Evolutionary conservation across 1,140 invertebrate genomes (phyloP).

Genomic region (Ceratosolen solmsi): DNA sequence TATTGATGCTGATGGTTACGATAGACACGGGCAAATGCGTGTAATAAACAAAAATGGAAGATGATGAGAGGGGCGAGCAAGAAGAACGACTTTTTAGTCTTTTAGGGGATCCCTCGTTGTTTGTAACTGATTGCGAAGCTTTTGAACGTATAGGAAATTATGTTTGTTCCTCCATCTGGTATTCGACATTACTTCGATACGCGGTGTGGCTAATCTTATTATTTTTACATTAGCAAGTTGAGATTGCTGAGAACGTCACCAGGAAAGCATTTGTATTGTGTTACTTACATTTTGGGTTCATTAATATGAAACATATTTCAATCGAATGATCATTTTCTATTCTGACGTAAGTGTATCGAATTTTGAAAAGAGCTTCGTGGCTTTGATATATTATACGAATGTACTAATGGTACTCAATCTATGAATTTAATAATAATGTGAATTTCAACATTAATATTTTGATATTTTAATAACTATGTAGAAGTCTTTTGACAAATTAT

Average conservation of each 20-base stretch:
- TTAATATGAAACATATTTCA: background rate
- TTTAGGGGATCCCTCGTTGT: background rate
- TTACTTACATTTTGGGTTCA: background rate
- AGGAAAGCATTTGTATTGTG: background rate
- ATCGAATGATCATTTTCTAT: background rate
- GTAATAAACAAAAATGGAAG: conserved; percentile 24
- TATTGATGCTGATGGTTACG: too few relatives aligned
- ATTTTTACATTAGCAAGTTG: conserved; percentile 27
- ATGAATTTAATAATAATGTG: too few relatives aligned
- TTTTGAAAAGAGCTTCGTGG: background rate
- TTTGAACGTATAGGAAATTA: background rate
- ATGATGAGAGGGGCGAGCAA: conserved; percentile 11
- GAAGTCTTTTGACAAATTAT: too few relatives aligned
- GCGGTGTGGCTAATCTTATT: conserved; percentile 27
- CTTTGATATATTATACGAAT: background rate
- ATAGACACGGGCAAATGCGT: background rate
- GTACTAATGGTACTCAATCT: too few relatives aligned
- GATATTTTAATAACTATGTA: too few relatives aligned
- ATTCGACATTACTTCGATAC: background rate
- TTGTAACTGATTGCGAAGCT: background rate
- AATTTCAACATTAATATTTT: too few relatives aligned
- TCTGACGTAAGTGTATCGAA: background rate
- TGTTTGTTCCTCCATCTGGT: conserved; percentile 33
- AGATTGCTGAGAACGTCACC: background rate
- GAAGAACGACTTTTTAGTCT: conserved; percentile 10